These are phyloP conservation scores for Girardinus metallicus DNA, from an alignment of 2,797 vertebrate species.

Conservation along the genomic window DNA sequence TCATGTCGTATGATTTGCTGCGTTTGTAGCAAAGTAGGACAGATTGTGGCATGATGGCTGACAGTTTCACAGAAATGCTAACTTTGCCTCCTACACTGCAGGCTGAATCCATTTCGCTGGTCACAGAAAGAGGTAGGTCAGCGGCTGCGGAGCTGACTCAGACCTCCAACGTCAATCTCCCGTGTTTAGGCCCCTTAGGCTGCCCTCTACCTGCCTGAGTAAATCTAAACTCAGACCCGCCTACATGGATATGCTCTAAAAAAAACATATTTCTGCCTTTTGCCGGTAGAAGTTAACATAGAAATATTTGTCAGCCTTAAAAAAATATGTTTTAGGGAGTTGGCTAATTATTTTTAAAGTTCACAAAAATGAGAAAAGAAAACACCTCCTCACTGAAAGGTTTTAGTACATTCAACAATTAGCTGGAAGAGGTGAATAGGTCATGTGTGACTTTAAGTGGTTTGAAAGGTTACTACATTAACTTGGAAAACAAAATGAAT, in stretches of 20 bases:
- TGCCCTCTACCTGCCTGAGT: neutral
- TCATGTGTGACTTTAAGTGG: no score
- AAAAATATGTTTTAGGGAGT: no score
- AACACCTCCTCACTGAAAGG: no score
- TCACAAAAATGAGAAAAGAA: no score
- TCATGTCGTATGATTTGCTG: neutral
- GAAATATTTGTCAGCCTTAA: no score
- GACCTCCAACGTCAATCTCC: constrained; percentile 9
- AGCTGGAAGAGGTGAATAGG: no score
- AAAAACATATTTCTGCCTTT: no score
- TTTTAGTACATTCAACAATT: no score
- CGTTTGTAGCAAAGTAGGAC: neutral
- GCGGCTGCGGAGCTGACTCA: neutral
- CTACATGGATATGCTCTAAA: neutral
- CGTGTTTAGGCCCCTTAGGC: neutral
- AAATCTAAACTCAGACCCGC: constrained; percentile 8
- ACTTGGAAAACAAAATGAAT: no score
- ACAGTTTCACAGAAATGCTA: neutral
- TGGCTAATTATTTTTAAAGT: no score
- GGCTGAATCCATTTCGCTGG: neutral
- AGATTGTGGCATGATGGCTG: neutral
- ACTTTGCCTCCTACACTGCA: neutral
- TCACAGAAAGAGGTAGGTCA: neutral
- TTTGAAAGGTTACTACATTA: no score
- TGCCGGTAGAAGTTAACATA: no score